These are phyloP conservation scores for Chymomyza amoena DNA, from an alignment of 2,888 invertebrate genomes.

Conservation along the genomic window DNA sequence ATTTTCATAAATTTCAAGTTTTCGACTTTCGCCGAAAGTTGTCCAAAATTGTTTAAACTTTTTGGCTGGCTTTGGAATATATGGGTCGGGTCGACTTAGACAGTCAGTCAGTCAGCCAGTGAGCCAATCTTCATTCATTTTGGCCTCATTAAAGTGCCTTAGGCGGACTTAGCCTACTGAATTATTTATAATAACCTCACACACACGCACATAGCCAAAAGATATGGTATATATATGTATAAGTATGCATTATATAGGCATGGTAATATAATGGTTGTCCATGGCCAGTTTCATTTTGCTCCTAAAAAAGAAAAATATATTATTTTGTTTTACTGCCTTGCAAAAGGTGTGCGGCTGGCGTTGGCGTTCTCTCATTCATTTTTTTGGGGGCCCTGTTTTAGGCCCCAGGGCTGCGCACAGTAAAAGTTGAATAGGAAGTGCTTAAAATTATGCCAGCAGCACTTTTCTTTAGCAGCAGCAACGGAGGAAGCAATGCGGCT, in stretches of 20 bases:
- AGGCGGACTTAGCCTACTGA: slow-evolving; percentile 57
- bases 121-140: slow-evolving; percentile 59
- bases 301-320: not conserved
- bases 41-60: slow-evolving; percentile 56
- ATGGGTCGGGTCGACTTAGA: not conserved
- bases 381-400: slow-evolving; percentile 18
- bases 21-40: slow-evolving; percentile 35
- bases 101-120: slow-evolving; percentile 29
- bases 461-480: slow-evolving; percentile 41
- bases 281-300: not conserved
- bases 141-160: slow-evolving; percentile 69
- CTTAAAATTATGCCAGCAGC: slow-evolving; percentile 65
- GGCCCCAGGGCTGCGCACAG: slow-evolving; percentile 24
- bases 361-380: not conserved
- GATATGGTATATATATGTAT: slow-evolving; percentile 20
- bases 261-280: slow-evolving; percentile 17
- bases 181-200: slow-evolving; percentile 60
- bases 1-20: slow-evolving; percentile 64
- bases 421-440: slow-evolving; percentile 66
- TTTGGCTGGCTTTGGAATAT: slow-evolving; percentile 14
- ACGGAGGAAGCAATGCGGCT: slow-evolving; percentile 30
- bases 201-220: slow-evolving; percentile 20
- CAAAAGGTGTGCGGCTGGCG: not conserved
- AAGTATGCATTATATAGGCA: slow-evolving; percentile 18
- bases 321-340: not conserved